Percentiles rank a stretch among this genome's conserved stretches.
phyloP scores from a whole-genome alignment of 2,113 vertebrate species.

The Onychostoma macrolepis region DNA sequence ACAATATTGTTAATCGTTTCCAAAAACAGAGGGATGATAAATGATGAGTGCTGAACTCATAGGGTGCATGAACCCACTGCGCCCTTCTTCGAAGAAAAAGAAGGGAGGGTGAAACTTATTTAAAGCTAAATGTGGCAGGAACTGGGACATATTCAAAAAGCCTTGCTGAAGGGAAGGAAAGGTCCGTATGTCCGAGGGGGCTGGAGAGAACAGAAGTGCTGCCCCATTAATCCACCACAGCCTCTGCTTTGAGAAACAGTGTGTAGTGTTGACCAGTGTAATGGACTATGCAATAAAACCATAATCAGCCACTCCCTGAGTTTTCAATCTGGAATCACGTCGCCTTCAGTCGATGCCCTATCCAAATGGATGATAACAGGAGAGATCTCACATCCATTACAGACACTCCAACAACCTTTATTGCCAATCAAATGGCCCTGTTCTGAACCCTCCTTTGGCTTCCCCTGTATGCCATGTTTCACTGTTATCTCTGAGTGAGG shows the following conservation, averaged over 20 bases:
- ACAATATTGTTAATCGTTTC: constrained; percentile 42
- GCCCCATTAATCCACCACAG: constrained; percentile 67
- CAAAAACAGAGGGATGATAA: constrained; percentile 62
- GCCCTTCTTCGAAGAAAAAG: constrained; percentile 45
- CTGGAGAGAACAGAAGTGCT: constrained; percentile 49
- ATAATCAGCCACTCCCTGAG: constrained; percentile 71
- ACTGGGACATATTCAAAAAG: constrained; percentile 69
- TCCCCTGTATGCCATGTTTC: constrained; percentile 61
- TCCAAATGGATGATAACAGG: constrained; percentile 67
- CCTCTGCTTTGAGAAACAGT: constrained; percentile 69
- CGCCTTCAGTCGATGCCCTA: constrained; percentile 68
- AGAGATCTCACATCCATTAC: constrained; percentile 72
- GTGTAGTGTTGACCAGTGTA: constrained; percentile 70
- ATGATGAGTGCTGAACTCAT: constrained; percentile 58
- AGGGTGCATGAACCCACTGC: constrained; percentile 41
- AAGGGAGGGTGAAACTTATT: constrained; percentile 69
- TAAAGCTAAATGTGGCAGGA: constrained; percentile 74
- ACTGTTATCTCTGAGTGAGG: constrained; percentile 52
- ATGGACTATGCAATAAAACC: constrained; percentile 75
- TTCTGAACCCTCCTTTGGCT: constrained; percentile 71
- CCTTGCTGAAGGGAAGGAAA: constrained; percentile 50
- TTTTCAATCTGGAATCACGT: constrained; percentile 73
- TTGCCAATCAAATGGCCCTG: constrained; percentile 71
- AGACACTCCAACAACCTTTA: constrained; percentile 75
- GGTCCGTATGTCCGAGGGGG: constrained; percentile 52